Evolutionary conservation across 2,888 invertebrate genomes (phyloP).

Genomic region (Metalampra italica): DNA sequence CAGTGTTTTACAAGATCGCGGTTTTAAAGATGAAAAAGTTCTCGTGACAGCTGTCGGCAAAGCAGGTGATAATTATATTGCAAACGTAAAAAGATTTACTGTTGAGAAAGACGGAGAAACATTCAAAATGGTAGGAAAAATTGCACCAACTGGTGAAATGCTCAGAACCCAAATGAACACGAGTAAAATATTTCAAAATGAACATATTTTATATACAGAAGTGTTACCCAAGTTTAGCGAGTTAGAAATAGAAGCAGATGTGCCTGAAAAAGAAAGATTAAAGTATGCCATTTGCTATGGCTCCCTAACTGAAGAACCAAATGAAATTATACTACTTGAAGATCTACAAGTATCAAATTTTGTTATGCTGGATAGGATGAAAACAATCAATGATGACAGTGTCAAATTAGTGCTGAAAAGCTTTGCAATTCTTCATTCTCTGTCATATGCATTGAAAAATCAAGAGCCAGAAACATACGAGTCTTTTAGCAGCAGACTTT

Average conservation of each 20-base stretch:
- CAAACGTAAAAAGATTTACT: slow-evolving; percentile 26
- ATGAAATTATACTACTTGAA: slow-evolving; percentile 41
- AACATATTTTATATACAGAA: slow-evolving; percentile 30
- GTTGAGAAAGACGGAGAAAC: slow-evolving; percentile 23
- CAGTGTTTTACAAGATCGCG: slow-evolving; percentile 28
- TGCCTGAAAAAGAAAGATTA: slow-evolving; percentile 27
- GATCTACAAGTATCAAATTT: slow-evolving; percentile 29
- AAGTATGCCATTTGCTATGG: slow-evolving; percentile 34
- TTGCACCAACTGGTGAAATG: slow-evolving; percentile 23
- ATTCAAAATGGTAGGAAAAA: slow-evolving; percentile 30
- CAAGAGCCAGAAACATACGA: slow-evolving; percentile 20
- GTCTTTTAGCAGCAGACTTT: neutral
- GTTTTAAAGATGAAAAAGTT: slow-evolving; percentile 26
- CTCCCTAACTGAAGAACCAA: slow-evolving; percentile 18
- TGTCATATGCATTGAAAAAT: slow-evolving; percentile 32
- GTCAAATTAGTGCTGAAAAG: slow-evolving; percentile 29
- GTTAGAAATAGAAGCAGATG: slow-evolving; percentile 21
- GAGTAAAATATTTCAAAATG: slow-evolving; percentile 25
- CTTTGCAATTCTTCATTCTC: slow-evolving; percentile 33
- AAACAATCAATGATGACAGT: slow-evolving; percentile 2
- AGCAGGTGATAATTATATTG: slow-evolving; percentile 34
- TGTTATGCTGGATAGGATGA: slow-evolving; percentile 29
- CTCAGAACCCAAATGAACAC: slow-evolving; percentile 16
- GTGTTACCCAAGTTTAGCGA: slow-evolving; percentile 30
- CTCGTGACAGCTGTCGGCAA: slow-evolving; percentile 27